Evolutionary conservation across 2,113 vertebrate species (phyloP).

Genomic region (Elephantulus edwardii): DNA sequence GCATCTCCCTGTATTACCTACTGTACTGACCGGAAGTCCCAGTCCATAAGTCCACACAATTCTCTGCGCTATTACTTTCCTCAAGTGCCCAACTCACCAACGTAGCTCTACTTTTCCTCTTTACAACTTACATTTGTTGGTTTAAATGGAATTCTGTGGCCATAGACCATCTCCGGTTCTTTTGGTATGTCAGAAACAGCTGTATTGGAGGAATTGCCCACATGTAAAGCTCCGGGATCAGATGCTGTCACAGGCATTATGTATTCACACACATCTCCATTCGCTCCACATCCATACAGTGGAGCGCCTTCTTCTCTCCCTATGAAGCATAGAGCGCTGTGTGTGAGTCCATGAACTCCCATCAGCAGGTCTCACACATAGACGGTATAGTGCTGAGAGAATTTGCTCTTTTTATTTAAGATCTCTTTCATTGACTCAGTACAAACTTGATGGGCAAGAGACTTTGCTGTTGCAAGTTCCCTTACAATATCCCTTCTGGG

Average conservation of each 20-base stretch:
- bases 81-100: not conserved
- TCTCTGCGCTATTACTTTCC: not conserved
- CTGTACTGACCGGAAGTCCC: not conserved
- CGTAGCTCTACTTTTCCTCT: not conserved
- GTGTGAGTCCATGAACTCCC: not conserved
- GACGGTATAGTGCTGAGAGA: slow-evolving; percentile 12
- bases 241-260: not conserved
- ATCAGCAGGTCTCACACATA: slow-evolving; percentile 30
- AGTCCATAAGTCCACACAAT: not conserved
- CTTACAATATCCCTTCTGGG: slow-evolving; percentile 76
- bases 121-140: not conserved
- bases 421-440: slow-evolving; percentile 68
- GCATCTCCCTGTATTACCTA: not conserved
- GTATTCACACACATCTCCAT: not conserved
- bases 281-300: not conserved
- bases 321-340: not conserved
- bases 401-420: slow-evolving; percentile 61
- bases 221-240: not conserved
- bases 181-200: not conserved
- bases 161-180: not conserved
- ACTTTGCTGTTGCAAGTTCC: slow-evolving; percentile 68
- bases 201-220: not conserved
- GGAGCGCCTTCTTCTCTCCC: not conserved
- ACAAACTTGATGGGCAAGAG: slow-evolving; percentile 71
- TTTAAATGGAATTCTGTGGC: not conserved